Percentiles rank a stretch among this genome's conserved stretches.
Conservation (phyloP, 2,797 vertebrate species). For the Gadopsis bispinosus region DNA sequence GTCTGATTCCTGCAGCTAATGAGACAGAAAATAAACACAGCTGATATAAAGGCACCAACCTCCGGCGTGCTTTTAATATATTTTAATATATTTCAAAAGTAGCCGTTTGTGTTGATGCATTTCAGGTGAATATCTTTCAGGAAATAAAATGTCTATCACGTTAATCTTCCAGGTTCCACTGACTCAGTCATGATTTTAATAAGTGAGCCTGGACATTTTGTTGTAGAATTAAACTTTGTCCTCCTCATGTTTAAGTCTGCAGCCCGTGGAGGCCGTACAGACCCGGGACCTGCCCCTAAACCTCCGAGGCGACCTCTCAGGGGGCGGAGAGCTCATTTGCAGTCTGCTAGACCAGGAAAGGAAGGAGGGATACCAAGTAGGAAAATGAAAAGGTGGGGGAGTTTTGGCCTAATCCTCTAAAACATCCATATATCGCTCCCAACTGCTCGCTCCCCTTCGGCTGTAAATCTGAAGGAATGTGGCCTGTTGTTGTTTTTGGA, state of each 20-base stretch:
- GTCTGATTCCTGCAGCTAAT: not conserved
- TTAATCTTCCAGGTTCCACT: too few species aligned
- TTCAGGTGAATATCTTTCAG: too few species aligned
- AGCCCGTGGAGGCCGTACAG: constrained; percentile 2
- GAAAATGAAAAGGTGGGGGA: constrained; percentile 41
- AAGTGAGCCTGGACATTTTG: too few species aligned
- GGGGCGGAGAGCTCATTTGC: constrained; percentile 32
- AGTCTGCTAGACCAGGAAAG: constrained; percentile 29
- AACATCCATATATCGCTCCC: constrained; percentile 64
- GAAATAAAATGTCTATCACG: too few species aligned
- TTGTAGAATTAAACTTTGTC: too few species aligned
- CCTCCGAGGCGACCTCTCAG: constrained; percentile 40
- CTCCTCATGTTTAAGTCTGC: not conserved
- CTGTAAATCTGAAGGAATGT: constrained; percentile 79
- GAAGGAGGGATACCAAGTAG: constrained; percentile 6
- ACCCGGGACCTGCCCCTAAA: constrained; percentile 35
- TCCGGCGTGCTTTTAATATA: too few species aligned
- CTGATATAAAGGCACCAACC: too few species aligned
- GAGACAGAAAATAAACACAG: too few species aligned
- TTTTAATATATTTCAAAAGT: not conserved
- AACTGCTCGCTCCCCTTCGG: constrained; percentile 45
- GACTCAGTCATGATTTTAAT: too few species aligned
- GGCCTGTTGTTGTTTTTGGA: constrained; percentile 80
- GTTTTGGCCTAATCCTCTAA: constrained; percentile 65
- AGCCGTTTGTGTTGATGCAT: not conserved